phyloP scores from a whole-genome alignment of 2,797 vertebrate genomes.

The Myioborus melanocephalus region DNA sequence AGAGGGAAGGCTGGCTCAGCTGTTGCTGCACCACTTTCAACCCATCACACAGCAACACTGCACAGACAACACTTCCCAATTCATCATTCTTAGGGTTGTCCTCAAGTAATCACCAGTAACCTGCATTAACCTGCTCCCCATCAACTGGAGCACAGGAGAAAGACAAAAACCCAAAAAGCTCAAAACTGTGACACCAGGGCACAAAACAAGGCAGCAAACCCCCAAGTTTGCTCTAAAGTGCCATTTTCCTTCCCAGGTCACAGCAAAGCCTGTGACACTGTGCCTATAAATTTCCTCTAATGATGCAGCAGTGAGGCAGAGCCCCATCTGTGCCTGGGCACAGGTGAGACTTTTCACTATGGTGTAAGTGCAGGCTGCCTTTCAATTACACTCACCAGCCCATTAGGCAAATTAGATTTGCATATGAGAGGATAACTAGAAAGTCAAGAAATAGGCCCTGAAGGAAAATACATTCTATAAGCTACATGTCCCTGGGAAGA shows the following conservation, averaged over 20 bases:
- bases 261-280: background rate
- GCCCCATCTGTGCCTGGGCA: slow-evolving; percentile 34
- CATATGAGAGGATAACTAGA: slow-evolving; percentile 27
- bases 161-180: background rate
- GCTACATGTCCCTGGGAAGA: background rate
- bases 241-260: background rate
- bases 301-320: slow-evolving; percentile 3
- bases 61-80: background rate
- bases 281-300: slow-evolving; percentile 26
- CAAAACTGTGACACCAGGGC: background rate
- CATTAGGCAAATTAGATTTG: slow-evolving; percentile 61
- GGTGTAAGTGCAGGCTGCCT: slow-evolving; percentile 27
- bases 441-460: slow-evolving; percentile 34
- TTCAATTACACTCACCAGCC: slow-evolving; percentile 60
- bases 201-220: background rate
- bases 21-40: background rate
- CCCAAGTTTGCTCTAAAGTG: background rate
- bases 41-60: background rate
- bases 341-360: slow-evolving; percentile 53
- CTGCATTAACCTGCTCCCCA: background rate
- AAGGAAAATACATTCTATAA: background rate
- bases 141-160: background rate
- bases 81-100: background rate
- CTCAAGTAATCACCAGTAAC: background rate
- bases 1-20: background rate